Evolutionary conservation across 2,113 vertebrate species (phyloP), one percentile per base, ranked within the genome.

Genomic region (Archilochus colubris): DNA sequence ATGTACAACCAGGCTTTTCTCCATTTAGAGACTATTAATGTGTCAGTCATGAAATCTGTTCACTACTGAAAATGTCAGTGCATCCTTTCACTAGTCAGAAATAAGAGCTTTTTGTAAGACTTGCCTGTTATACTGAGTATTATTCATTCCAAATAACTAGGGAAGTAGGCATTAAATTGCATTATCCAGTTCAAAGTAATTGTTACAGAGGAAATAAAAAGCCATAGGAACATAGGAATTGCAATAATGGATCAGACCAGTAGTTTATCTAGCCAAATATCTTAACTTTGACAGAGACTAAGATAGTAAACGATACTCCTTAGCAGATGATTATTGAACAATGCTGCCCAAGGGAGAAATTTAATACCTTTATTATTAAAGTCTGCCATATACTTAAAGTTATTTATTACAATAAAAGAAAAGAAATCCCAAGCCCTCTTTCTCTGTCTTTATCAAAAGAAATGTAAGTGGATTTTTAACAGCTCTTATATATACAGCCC

Each of bases 101-200:
- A 79, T 74, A 93, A 86, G 86, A 91, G 86, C 59, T 90, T 89
- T 96, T 91, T 96, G 44, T 68, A 86, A 92, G 81, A 53, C 50
- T 89, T 62, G 13, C 58, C 74, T 94, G 44, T 94, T 94, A 83
- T 84, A 53, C 33, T 72, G 68, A 70, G 48, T 75, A 92, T 93
- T 93, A 94, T 89, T 93, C 86, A 93, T 83, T 84, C 66, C 33
- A 88, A 90, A 81, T 92, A 95, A 94, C 67, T 87, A 85, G 86
- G 89, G 46, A 94, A 96, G 81, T 82, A 88, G 74, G 58, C 57
- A 94, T 93, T 91, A 92, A 78, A 86, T 84, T 92, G 74, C 57
- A 93, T 94, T 95, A 96, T 86, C 62, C 83, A 79, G 77, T 92
- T 95, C 69, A 91, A 92, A 94, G 91, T 84, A 91, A 93, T 91